Base-by-base conservation (phyloP, 2,888 invertebrate species). In the Volucella bombylans region DNA sequence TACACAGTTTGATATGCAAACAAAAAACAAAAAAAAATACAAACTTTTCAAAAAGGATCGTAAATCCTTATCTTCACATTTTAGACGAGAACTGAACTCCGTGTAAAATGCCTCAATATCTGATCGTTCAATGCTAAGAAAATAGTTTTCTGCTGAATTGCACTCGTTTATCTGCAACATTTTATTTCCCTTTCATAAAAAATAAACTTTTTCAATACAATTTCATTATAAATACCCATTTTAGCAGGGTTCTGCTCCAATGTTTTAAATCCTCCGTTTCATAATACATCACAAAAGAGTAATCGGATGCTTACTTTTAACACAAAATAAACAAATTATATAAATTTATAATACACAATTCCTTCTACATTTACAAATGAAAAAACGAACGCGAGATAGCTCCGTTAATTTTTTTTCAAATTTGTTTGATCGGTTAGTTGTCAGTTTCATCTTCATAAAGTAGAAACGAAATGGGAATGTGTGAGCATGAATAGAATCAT, bases 81-180 rank as follows among this genome's bases (percentile, higher is more conserved):
- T 78, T 50, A 86, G 71, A 31, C 71, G 61, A 31, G 77, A 73
- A 6, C 79, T 79, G 50, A 88, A 88, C 18, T 87, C 88, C 9
- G 73, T 49, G 82, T 89, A 92, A 79, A 91, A 91, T 1, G 52
- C 79, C n/a, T 90, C 89, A 23, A 91, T 87, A 82, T 92, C 88
- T 0, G 90, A 87, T 65, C 90, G 90, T 69, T 91, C 90, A 6
- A 92, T 82, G 11, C 87, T 89, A 23, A 88, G 88, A 62, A 87
- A 87, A 11, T 86, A 86, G 3, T 86, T 73, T 4, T 87, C 88
- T 54, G 88, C 85, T 45, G 90, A 89, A 49, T 87, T 87, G 43
- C 90, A 90, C 82, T 89, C 86, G 10, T 88, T 87, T 4, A 90
- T 86, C 91, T 91, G 41, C 9, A 68, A 74, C 6, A 1, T 31